A percentile compares a stretch with the other conserved stretches of the same genome.
Conservation (phyloP, 2,113 vertebrate genomes). For the Hypocryptadius cinnamomeus region DNA sequence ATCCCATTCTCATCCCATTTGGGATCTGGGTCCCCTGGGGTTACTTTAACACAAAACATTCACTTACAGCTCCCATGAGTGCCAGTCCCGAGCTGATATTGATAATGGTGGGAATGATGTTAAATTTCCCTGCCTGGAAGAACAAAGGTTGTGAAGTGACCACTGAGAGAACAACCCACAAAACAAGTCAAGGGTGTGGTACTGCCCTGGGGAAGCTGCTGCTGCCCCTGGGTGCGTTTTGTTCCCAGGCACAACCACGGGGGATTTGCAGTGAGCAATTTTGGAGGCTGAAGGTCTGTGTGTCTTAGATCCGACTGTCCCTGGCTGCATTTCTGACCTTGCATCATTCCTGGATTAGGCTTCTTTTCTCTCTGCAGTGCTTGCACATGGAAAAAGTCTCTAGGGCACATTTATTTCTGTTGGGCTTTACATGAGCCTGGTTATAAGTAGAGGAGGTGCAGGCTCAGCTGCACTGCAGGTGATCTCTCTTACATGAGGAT, state of each 20-base stretch:
- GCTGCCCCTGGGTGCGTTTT: not conserved
- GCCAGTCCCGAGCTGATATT: slow-evolving; percentile 89
- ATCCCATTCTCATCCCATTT: not conserved
- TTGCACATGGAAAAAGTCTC: not conserved
- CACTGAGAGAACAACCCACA: not conserved
- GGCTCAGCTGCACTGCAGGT: not conserved
- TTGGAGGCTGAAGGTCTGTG: not conserved
- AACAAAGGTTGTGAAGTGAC: not conserved
- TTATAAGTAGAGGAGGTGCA: not conserved
- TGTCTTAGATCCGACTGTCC: not conserved
- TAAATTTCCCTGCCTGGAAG: slow-evolving; percentile 92
- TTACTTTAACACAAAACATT: not conserved
- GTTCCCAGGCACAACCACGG: not conserved
- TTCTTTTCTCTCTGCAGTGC: not conserved
- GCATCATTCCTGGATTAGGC: not conserved
- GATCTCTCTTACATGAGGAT: not conserved
- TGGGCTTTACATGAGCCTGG: not conserved
- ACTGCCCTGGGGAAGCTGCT: not conserved
- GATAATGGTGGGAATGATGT: slow-evolving; percentile 88
- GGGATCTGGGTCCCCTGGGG: not conserved
- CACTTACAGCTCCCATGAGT: slow-evolving; percentile 88
- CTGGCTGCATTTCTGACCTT: not conserved
- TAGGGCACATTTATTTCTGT: not conserved
- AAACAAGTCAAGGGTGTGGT: not conserved
- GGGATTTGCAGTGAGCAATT: not conserved